A percentile compares a stretch with the other conserved stretches of the same genome.
Conservation (phyloP, 2,888 invertebrate genomes). For the Ormyrus rosae region DNA sequence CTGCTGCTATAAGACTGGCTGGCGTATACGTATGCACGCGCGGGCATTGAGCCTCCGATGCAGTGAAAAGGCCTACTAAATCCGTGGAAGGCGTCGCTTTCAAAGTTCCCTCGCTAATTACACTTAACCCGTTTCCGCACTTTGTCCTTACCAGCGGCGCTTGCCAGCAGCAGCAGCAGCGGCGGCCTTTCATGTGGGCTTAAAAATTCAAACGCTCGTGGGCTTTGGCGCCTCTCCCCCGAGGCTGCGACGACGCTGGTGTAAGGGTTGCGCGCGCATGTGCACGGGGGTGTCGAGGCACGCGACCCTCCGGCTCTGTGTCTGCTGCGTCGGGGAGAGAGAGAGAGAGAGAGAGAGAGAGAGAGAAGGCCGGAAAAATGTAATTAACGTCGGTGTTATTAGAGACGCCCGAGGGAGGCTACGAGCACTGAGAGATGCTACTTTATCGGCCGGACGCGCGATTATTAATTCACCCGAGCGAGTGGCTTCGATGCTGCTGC, state of each 20-base stretch:
- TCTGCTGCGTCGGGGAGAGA: not conserved
- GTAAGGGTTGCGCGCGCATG: not conserved
- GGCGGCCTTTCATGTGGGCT: slow-evolving; percentile 52
- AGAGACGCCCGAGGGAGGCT: slow-evolving; percentile 23
- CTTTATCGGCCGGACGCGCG: slow-evolving; percentile 39
- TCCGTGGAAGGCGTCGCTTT: slow-evolving; percentile 49
- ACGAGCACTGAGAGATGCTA: not conserved
- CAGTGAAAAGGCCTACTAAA: slow-evolving; percentile 40
- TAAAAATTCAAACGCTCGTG: slow-evolving; percentile 49
- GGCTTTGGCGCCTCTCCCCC: slow-evolving; percentile 20
- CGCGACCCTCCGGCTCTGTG: not conserved
- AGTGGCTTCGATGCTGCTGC: not conserved
- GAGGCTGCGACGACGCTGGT: not conserved
- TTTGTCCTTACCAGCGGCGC: slow-evolving; percentile 43
- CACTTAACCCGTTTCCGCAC: slow-evolving; percentile 63
- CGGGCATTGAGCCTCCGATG: slow-evolving; percentile 16
- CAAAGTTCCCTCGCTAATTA: slow-evolving; percentile 57
- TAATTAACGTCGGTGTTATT: slow-evolving; percentile 51
- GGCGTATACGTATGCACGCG: not conserved
- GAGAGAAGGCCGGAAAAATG: slow-evolving; percentile 37
- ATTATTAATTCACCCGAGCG: slow-evolving; percentile 50
- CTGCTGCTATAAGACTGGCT: too few species aligned
- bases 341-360: slow-evolving; percentile 16
- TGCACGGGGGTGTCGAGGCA: slow-evolving; percentile 25
- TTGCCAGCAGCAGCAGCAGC: not conserved